Conservation (phyloP, 2,113 vertebrate species). For the Poecilia latipinna region DNA sequence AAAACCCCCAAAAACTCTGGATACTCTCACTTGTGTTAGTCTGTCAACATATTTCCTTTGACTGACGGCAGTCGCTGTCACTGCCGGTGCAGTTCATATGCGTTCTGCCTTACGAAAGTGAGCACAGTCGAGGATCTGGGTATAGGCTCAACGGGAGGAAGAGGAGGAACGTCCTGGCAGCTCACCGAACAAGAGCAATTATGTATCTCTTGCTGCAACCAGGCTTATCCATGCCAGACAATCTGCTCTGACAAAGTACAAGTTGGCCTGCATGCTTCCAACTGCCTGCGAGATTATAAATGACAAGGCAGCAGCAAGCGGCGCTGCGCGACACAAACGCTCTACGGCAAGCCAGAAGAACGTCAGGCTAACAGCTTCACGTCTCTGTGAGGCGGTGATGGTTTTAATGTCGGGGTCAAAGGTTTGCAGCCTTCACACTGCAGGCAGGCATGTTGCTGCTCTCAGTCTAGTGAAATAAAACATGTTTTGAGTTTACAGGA, state of each 20-base stretch:
- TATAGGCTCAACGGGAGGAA: conserved; percentile 64
- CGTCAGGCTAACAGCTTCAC: conserved; percentile 34
- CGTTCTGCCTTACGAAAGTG: conserved; percentile 52
- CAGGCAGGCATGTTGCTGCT: background rate
- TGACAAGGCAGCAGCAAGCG: conserved; percentile 52
- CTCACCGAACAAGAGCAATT: conserved; percentile 64
- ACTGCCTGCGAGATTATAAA: conserved; percentile 68
- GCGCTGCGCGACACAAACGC: conserved; percentile 59
- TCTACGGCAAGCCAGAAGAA: conserved; percentile 41
- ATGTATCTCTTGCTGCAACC: conserved; percentile 57
- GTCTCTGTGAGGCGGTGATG: conserved; percentile 34
- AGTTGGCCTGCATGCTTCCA: conserved; percentile 59
- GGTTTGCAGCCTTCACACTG: conserved; percentile 13
- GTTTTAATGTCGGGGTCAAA: background rate
- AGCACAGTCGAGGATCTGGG: conserved; percentile 56
- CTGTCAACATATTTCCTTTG: conserved; percentile 55
- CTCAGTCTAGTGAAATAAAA: no score
- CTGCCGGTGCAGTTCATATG: conserved; percentile 39
- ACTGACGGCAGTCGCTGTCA: conserved; percentile 59
- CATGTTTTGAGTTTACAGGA: no score
- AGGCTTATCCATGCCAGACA: conserved; percentile 71
- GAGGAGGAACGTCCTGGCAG: conserved; percentile 65
- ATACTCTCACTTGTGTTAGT: conserved; percentile 51
- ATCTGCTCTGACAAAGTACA: conserved; percentile 72
- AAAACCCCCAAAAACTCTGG: conserved; percentile 14